Evolutionary conservation across 2,888 invertebrate species (phyloP).

Genomic region (Hedychridium roseum): DNA sequence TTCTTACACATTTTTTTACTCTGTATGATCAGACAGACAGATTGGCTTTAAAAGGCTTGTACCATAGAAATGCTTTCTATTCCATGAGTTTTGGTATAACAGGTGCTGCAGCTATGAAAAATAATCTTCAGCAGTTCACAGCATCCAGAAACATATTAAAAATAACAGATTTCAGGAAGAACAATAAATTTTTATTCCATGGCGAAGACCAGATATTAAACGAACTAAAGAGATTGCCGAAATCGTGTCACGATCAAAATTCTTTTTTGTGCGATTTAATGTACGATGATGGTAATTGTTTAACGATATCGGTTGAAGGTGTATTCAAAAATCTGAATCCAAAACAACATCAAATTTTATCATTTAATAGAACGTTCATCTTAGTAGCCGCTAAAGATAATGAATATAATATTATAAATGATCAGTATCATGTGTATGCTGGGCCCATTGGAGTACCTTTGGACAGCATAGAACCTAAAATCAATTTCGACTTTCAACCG

Average conservation of each 20-base stretch:
- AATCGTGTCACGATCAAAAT: slow-evolving; percentile 66
- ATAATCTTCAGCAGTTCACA: slow-evolving; percentile 13
- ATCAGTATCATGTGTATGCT: slow-evolving; percentile 52
- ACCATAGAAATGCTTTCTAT: slow-evolving; percentile 71
- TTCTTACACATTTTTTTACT: slow-evolving; percentile 73
- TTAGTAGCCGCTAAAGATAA: slow-evolving; percentile 47
- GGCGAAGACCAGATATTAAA: slow-evolving; percentile 50
- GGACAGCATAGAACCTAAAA: slow-evolving; percentile 2
- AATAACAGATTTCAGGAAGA: slow-evolving; percentile 25
- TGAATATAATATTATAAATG: slow-evolving; percentile 58
- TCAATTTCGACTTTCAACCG: slow-evolving; percentile 29
- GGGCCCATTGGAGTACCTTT: slow-evolving; percentile 3
- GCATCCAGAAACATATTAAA: slow-evolving; percentile 62
- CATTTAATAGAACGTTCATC: slow-evolving; percentile 64
- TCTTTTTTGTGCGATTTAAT: slow-evolving; percentile 62
- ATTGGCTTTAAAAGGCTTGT: slow-evolving; percentile 67
- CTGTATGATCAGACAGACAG: slow-evolving; percentile 72
- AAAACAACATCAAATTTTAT: slow-evolving; percentile 59
- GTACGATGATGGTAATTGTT: slow-evolving; percentile 30
- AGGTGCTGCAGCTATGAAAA: slow-evolving; percentile 20
- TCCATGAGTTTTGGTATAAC: slow-evolving; percentile 66
- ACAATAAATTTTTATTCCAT: slow-evolving; percentile 34
- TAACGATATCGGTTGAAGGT: slow-evolving; percentile 67
- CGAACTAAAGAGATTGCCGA: slow-evolving; percentile 62
- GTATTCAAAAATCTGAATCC: slow-evolving; percentile 64